phyloP scores from a whole-genome alignment of 2,888 invertebrate genomes.

The Apamea monoglypha region DNA sequence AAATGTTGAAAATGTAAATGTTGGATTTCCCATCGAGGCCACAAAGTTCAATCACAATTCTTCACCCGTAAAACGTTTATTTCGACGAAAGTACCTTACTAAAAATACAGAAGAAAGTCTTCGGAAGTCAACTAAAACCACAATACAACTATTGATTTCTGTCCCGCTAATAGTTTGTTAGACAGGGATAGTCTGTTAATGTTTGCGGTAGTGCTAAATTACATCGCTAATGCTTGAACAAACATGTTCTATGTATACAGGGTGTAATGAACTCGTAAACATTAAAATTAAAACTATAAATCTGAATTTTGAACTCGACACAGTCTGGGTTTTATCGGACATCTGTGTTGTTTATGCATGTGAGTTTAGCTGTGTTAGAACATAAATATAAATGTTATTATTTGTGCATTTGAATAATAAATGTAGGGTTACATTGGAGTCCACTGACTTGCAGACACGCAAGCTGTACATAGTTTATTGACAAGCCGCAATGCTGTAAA shows the following conservation, averaged over 20 bases:
- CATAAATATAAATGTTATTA: not conserved
- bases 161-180: conserved; percentile 26
- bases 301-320: not conserved
- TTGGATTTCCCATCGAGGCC: too few relatives aligned
- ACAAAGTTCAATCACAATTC: too few relatives aligned
- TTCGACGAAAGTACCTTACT: too few relatives aligned
- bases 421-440: not conserved
- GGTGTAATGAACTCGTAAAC: conserved; percentile 18
- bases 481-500: not conserved
- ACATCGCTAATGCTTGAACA: conserved; percentile 56
- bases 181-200: conserved; percentile 39
- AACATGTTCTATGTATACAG: conserved; percentile 44
- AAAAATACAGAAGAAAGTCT: not conserved
- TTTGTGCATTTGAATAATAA: not conserved
- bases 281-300: conserved; percentile 19
- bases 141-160: conserved; percentile 42
- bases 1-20: too few relatives aligned
- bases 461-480: not conserved
- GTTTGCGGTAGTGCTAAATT: conserved; percentile 51
- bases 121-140: not conserved
- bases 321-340: not conserved
- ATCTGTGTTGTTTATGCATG: conserved; percentile 12
- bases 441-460: not conserved
- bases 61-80: too few relatives aligned
- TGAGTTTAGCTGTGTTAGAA: not conserved